A percentile compares a stretch with the other conserved stretches of the same genome.
phyloP scores from a whole-genome alignment of 2,888 invertebrate genomes.

The Apodemia hepburni region DNA sequence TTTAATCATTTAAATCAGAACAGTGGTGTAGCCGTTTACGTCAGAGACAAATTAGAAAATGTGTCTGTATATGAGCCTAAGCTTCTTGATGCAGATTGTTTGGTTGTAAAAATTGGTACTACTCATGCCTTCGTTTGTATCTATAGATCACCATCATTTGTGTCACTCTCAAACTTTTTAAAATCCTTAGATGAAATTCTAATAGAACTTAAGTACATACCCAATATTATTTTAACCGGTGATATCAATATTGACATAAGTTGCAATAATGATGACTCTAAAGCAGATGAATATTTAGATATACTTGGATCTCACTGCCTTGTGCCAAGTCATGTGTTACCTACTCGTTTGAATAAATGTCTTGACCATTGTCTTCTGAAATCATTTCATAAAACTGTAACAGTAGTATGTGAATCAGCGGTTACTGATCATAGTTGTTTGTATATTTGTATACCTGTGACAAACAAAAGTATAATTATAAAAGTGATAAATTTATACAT shows the following conservation, averaged over 20 bases:
- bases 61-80: background rate
- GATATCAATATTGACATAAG: slow-evolving; percentile 24
- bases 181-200: slow-evolving; percentile 12
- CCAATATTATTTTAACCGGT: slow-evolving; percentile 22
- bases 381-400: slow-evolving; percentile 4
- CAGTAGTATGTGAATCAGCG: slow-evolving; percentile 22
- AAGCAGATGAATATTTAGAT: slow-evolving; percentile 20
- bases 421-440: slow-evolving; percentile 22
- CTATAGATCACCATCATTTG: slow-evolving; percentile 21
- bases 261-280: slow-evolving; percentile 2
- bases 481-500: slow-evolving; percentile 2
- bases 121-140: slow-evolving; percentile 13
- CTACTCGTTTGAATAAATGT: slow-evolving; percentile 23
- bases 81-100: background rate
- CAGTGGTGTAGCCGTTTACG: slow-evolving; percentile 25
- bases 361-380: slow-evolving; percentile 26
- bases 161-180: slow-evolving; percentile 16
- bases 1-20: slow-evolving; percentile 23
- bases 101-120: background rate
- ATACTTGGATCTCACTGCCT: slow-evolving; percentile 20
- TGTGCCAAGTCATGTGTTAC: slow-evolving; percentile 22
- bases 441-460: background rate
- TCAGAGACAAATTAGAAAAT: slow-evolving; percentile 16
- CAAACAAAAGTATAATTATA: slow-evolving; percentile 13
- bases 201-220: slow-evolving; percentile 14